Base-by-base conservation (phyloP, 53 echinoderm and acorn worm genomes). In the Antedon mediterranea region DNA sequence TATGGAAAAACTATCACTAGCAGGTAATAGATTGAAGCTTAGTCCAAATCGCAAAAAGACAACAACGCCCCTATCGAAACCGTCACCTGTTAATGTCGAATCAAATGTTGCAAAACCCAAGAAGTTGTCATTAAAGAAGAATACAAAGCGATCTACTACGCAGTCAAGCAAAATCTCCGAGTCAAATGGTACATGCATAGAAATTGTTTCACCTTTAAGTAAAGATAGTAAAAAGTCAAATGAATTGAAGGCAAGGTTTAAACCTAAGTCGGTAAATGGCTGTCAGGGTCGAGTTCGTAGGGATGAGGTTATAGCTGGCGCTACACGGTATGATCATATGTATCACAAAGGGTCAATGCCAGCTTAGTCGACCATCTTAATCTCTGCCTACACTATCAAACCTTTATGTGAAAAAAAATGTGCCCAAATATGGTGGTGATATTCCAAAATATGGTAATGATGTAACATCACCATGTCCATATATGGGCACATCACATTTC, bases 11-110 rank as follows among this genome's bases (percentile, higher is more conserved):
- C 57, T 57, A 26, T 57, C 57, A 8, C 23, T 57, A 57, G 57
- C 57, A 15, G 82, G 82, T 30, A 82, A 75, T 43, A 31, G 77
- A 34, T 37, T 80, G 42, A 80, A 73, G 30, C 74, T 80, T 8
- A 83, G 72, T 27, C 83, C 83, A 11, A 41, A 31, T 3, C 72
- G 43, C 30, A 71, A 77, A 31, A 75, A 82, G 76, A 32, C 29
- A 57, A 73, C 57, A 23, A 1, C 7, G 3, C 20, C 57, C 2
- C 9, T 20, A 2, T 18, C 15, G 57, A 57, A 57, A 23, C 18
- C 57, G 13, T 26, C 57, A 57, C 23, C 57, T 57, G 57, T 57
- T 2, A 57, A 57, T 57, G 23, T 1, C 7, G 6, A 57, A 57
- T 15, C 57, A 57, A 57, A 57, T 57, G 20, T 57, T 57, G 57